A percentile compares a stretch with the other conserved stretches of the same genome.
Evolutionary conservation across 1,140 invertebrate species (phyloP).

Genomic region (Eciton burchellii): DNA sequence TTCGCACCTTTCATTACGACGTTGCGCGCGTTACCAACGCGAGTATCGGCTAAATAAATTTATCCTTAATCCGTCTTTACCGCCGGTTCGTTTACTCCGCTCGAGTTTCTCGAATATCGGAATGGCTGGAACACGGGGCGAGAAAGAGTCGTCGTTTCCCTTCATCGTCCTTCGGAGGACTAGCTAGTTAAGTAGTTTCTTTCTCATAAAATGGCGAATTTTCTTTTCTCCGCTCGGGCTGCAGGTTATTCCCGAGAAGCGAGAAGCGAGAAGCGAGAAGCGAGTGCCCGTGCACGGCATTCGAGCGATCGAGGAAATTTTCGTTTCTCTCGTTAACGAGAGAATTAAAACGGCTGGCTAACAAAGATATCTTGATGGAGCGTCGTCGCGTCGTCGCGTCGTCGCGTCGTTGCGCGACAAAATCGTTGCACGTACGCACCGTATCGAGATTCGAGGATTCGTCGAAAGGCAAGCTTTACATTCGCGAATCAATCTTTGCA

Average conservation of each 20-base stretch:
- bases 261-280: no score
- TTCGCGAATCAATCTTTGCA: conserved; percentile 10
- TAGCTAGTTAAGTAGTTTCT: conserved; percentile 61
- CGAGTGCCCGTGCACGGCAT: conserved; percentile 60
- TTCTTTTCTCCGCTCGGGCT: conserved; percentile 26
- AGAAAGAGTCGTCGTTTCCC: conserved; percentile 42
- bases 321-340: conserved; percentile 19
- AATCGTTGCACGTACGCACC: no score
- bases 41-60: conserved; percentile 51
- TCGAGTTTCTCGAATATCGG: conserved; percentile 28
- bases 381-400: no score
- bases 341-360: no score
- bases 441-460: neutral
- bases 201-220: conserved; percentile 68
- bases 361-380: no score
- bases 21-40: conserved; percentile 35
- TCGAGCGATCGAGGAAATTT: conserved; percentile 39
- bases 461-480: neutral
- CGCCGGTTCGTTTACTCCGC: conserved; percentile 13
- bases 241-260: conserved; percentile 32
- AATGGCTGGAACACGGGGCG: conserved; percentile 19
- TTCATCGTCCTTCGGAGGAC: conserved; percentile 49
- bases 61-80: conserved; percentile 59
- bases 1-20: conserved; percentile 36
- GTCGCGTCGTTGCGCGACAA: no score